These are phyloP conservation scores for Hydra vulgaris DNA, from an alignment of 30 jellyfish, hydroid and myxozoan genomes.

Conservation along the genomic window DNA sequence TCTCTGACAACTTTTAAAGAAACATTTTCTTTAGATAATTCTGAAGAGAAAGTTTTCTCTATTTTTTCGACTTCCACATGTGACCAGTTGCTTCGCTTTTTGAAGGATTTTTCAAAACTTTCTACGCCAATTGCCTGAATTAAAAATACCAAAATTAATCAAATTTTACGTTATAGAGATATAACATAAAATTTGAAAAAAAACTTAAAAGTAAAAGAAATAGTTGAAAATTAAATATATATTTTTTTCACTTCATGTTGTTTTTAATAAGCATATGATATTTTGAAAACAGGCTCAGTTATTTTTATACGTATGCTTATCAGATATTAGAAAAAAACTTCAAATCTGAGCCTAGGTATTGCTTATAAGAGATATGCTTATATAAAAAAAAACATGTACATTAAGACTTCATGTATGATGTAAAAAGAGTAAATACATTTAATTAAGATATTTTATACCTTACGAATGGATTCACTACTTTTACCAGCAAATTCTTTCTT, in stretches of 20 bases:
- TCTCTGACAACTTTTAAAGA: neutral
- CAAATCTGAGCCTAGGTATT: too few relatives aligned
- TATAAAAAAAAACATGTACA: neutral
- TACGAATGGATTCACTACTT: neutral
- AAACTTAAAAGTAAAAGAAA: neutral
- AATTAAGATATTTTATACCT: neutral
- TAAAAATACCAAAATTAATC: neutral
- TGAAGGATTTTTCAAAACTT: neutral
- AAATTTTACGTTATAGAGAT: neutral
- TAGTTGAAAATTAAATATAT: too few relatives aligned
- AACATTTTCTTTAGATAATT: neutral
- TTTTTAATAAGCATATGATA: too few relatives aligned
- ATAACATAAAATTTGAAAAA: neutral
- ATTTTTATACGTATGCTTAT: too few relatives aligned
- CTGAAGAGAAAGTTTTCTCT: neutral
- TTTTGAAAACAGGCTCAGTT: too few relatives aligned
- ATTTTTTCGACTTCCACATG: neutral
- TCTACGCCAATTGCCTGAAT: neutral
- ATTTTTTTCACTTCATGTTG: too few relatives aligned
- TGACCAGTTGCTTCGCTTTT: neutral
- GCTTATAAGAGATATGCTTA: too few relatives aligned
- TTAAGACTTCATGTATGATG: too few relatives aligned
- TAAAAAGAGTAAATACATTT: neutral
- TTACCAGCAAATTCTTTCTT: neutral
- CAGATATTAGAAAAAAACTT: too few relatives aligned